These are phyloP conservation scores for Steinernema feltiae DNA, from an alignment of 1,140 invertebrate genomes.

Conservation along the genomic window DNA sequence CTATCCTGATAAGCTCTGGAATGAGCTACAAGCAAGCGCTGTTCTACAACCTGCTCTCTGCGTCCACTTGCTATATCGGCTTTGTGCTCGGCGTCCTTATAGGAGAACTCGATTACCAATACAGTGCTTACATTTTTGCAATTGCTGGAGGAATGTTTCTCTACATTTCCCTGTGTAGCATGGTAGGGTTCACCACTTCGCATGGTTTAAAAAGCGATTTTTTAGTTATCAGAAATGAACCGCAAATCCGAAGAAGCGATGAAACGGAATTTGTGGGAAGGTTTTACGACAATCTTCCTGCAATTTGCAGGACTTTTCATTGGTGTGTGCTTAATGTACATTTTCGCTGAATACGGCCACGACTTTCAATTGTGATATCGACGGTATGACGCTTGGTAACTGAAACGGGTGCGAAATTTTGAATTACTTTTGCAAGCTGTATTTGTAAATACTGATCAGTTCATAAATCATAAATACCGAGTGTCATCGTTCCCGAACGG, in stretches of 20 bases:
- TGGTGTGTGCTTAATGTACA: constrained; percentile 43
- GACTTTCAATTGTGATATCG: constrained; percentile 24
- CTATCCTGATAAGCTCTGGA: constrained; percentile 68
- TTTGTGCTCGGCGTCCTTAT: constrained; percentile 64
- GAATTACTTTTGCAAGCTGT: too few species aligned
- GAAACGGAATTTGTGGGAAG: constrained; percentile 38
- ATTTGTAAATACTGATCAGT: too few species aligned
- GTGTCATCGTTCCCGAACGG: too few species aligned
- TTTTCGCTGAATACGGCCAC: constrained; percentile 49
- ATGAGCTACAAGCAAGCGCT: constrained; percentile 67
- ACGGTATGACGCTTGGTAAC: too few species aligned
- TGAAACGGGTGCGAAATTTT: too few species aligned
- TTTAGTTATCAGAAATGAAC: constrained; percentile 57
- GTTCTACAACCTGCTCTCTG: constrained; percentile 68
- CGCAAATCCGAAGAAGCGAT: constrained; percentile 56
- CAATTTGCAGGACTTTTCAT: constrained; percentile 34
- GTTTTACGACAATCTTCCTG: constrained; percentile 50
- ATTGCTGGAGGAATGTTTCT: constrained; percentile 57
- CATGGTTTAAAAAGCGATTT: neutral
- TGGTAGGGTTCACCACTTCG: constrained; percentile 35
- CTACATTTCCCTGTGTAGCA: constrained; percentile 51
- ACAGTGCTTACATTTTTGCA: constrained; percentile 50
- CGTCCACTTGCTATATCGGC: constrained; percentile 67
- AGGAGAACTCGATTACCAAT: constrained; percentile 59
- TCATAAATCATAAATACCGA: too few species aligned